Percentiles rank a stretch among this genome's conserved stretches.
Conservation (phyloP, 2,797 vertebrate genomes). For the Falco columbarius region DNA sequence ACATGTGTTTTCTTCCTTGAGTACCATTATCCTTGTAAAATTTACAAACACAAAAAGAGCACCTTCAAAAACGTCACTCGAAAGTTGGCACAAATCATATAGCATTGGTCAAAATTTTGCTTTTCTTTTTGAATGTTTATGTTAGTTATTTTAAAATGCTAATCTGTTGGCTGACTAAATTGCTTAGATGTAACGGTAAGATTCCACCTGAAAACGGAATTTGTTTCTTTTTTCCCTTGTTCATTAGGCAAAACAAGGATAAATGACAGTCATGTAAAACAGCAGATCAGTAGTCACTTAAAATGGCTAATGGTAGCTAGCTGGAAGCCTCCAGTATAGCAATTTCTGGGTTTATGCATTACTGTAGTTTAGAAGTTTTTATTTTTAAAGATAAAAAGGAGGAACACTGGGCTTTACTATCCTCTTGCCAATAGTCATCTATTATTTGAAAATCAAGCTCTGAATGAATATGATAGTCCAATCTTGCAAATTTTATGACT, state of each 20-base stretch:
- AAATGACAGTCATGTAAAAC: not conserved
- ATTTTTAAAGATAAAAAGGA: not conserved
- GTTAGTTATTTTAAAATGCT: not conserved
- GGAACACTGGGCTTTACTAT: not conserved
- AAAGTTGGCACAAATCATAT: not conserved
- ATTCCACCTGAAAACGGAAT: not conserved
- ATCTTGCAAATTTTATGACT: not conserved
- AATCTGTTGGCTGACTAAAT: not conserved
- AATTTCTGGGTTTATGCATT: not conserved
- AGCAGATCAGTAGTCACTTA: not conserved
- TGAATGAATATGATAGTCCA: not conserved
- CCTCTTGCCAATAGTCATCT: not conserved
- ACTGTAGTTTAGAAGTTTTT: not conserved
- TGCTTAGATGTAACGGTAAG: not conserved
- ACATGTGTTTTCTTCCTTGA: not conserved
- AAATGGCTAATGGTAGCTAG: not conserved
- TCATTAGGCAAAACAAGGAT: not conserved
- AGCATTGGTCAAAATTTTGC: not conserved
- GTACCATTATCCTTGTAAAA: not conserved
- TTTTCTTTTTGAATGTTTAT: not conserved
- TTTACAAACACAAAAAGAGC: not conserved
- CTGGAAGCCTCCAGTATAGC: not conserved
- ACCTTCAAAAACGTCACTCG: not conserved
- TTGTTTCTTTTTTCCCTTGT: not conserved
- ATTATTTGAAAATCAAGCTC: not conserved